Conservation (phyloP, 1,140 invertebrate species). For the Aphelenchoides fujianensis region DNA sequence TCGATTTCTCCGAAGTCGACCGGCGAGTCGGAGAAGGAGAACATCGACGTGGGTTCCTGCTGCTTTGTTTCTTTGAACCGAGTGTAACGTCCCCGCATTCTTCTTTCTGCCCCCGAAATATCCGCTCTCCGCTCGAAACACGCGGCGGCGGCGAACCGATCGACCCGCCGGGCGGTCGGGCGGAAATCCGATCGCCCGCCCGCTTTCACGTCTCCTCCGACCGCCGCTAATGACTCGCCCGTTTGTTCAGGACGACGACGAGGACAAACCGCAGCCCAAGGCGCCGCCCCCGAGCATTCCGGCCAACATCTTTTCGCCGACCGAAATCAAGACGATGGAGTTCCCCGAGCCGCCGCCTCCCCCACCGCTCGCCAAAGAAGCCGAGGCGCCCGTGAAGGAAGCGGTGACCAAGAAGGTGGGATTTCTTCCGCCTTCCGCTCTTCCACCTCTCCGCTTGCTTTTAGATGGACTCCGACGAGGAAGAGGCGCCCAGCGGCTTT, state of each 20-base stretch:
- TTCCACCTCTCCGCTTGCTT: too few species aligned
- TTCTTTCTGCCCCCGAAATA: too few species aligned
- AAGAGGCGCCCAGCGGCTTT: constrained; percentile 61
- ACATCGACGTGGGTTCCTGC: constrained; percentile 21
- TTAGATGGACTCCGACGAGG: constrained; percentile 43
- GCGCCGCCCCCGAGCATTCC: constrained; percentile 60
- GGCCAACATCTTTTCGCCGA: constrained; percentile 60
- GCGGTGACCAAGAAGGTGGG: constrained; percentile 5
- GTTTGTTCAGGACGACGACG: constrained; percentile 10
- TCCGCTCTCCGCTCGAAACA: too few species aligned
- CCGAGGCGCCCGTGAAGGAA: constrained; percentile 32
- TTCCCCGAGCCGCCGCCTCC: constrained; percentile 52
- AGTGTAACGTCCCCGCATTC: too few species aligned
- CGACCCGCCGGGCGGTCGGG: too few species aligned
- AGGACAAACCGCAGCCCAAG: constrained; percentile 44
- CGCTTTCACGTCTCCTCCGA: too few species aligned
- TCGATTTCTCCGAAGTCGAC: neutral
- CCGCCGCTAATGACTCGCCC: too few species aligned
- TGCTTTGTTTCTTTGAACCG: neutral
- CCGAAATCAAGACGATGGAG: constrained; percentile 59
- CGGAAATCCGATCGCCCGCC: too few species aligned
- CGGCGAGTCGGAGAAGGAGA: constrained; percentile 31
- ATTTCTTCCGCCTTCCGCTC: neutral
- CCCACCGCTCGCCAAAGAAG: constrained; percentile 39
- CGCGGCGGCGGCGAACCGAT: too few species aligned